A percentile compares a stretch with the other conserved stretches of the same genome.
phyloP scores from a whole-genome alignment of 1,140 invertebrate genomes.

The Macrosteles quadrilineatus region DNA sequence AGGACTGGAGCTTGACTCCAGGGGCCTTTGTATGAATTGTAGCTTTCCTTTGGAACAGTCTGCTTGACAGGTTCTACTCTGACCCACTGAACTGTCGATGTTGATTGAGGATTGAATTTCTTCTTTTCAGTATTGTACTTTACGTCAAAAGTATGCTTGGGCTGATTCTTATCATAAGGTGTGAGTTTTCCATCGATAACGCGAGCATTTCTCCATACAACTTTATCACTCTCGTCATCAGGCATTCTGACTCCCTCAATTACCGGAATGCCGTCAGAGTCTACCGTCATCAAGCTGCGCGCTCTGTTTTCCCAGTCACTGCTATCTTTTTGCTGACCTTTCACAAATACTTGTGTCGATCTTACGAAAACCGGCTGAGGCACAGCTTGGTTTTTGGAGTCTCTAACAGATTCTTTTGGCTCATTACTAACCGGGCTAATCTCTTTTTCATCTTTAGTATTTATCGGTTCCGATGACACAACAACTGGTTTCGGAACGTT shows the following conservation, averaged over 20 bases:
- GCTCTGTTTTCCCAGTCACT: conserved; percentile 51
- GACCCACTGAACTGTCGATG: conserved; percentile 31
- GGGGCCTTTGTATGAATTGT: background rate
- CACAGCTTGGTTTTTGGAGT: conserved; percentile 44
- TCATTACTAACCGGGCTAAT: background rate
- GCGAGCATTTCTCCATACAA: conserved; percentile 81
- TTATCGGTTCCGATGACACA: background rate
- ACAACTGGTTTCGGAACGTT: conserved; percentile 5
- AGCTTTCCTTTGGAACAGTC: background rate
- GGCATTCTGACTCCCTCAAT: conserved; percentile 79
- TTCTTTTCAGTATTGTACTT: conserved; percentile 25
- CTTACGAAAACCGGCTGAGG: conserved; percentile 66
- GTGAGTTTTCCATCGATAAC: conserved; percentile 80
- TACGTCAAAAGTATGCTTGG: conserved; percentile 19
- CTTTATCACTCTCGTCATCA: conserved; percentile 77
- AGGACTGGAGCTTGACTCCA: conserved; percentile 9
- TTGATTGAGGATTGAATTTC: conserved; percentile 16
- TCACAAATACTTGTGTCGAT: conserved; percentile 61
- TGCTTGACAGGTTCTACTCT: conserved; percentile 36
- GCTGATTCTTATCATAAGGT: conserved; percentile 39
- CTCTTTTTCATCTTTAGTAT: conserved; percentile 21
- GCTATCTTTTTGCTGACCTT: conserved; percentile 50
- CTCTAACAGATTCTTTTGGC: background rate
- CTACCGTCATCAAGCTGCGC: conserved; percentile 59
- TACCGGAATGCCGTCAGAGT: conserved; percentile 71